Evolutionary conservation across 2,797 vertebrate genomes (phyloP).

Genomic region (Tokudaia muenninki): DNA sequence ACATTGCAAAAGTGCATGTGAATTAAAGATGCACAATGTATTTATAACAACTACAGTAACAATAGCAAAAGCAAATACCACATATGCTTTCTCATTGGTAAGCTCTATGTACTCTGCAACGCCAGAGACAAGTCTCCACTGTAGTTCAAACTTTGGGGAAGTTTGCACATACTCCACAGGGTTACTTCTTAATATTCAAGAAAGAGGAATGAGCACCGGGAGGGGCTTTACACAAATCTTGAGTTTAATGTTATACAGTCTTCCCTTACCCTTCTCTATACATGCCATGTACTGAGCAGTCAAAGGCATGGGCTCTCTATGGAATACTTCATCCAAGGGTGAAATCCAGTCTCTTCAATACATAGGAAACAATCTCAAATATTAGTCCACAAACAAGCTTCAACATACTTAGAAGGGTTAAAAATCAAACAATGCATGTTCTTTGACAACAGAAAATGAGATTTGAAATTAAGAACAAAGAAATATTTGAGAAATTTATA

Average conservation of each 20-base stretch:
- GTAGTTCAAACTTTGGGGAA: neutral
- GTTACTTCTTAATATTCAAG: neutral
- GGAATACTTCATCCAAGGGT: neutral
- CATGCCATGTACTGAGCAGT: neutral
- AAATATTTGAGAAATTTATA: slow-evolving; percentile 46
- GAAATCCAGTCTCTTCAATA: neutral
- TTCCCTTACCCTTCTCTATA: neutral
- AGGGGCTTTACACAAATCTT: neutral
- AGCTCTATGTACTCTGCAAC: neutral
- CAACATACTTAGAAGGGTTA: slow-evolving; percentile 13
- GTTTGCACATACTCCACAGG: neutral
- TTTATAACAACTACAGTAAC: neutral
- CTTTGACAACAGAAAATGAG: neutral
- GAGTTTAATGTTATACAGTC: neutral
- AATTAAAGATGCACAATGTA: neutral
- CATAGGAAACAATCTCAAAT: neutral
- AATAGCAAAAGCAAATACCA: slow-evolving; percentile 18
- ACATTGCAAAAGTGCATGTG: neutral
- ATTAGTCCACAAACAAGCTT: neutral
- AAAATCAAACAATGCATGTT: neutral
- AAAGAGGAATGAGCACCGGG: neutral
- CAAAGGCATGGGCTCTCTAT: neutral
- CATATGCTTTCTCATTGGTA: neutral
- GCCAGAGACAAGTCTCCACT: neutral
- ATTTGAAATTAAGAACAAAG: slow-evolving; percentile 41